Percentiles rank a stretch among this genome's conserved stretches.
phyloP scores from a whole-genome alignment of 2,797 vertebrate species.

The Myotis vivesi region DNA sequence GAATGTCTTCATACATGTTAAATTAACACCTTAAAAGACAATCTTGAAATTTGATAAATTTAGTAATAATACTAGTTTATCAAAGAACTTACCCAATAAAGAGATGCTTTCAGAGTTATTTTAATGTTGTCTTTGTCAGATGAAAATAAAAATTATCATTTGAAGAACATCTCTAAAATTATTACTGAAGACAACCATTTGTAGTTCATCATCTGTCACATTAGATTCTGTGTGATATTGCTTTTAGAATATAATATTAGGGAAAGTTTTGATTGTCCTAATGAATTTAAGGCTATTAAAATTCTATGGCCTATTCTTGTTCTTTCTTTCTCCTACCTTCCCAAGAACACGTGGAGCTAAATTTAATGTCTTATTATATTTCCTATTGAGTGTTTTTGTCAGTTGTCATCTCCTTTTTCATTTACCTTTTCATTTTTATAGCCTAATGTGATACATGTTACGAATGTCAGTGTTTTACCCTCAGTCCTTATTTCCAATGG shows the following conservation, averaged over 20 bases:
- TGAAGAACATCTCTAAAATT: slow-evolving; percentile 13
- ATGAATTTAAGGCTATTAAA: slow-evolving; percentile 31
- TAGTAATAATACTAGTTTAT: slow-evolving; percentile 18
- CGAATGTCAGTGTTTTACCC: background rate
- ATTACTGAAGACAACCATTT: background rate
- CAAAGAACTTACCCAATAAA: background rate
- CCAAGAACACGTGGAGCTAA: background rate
- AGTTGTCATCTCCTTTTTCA: background rate
- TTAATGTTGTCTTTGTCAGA: background rate
- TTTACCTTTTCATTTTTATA: slow-evolving; percentile 14
- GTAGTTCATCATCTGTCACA: background rate
- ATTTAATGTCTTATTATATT: background rate
- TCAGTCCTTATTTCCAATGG: background rate
- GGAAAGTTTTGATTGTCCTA: background rate
- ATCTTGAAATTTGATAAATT: background rate
- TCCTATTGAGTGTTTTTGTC: background rate
- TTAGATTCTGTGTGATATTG: background rate
- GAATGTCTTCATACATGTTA: slow-evolving; percentile 16
- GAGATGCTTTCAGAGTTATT: slow-evolving; percentile 15
- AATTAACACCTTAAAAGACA: slow-evolving; percentile 36
- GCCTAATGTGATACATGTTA: background rate
- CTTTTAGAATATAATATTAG: background rate
- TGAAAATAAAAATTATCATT: slow-evolving; percentile 5
- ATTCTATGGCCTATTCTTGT: background rate
- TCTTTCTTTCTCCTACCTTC: background rate